Evolutionary conservation across 2,888 invertebrate species (phyloP), one percentile per base, ranked within the genome.

Genomic region (Apodemia mormo): DNA sequence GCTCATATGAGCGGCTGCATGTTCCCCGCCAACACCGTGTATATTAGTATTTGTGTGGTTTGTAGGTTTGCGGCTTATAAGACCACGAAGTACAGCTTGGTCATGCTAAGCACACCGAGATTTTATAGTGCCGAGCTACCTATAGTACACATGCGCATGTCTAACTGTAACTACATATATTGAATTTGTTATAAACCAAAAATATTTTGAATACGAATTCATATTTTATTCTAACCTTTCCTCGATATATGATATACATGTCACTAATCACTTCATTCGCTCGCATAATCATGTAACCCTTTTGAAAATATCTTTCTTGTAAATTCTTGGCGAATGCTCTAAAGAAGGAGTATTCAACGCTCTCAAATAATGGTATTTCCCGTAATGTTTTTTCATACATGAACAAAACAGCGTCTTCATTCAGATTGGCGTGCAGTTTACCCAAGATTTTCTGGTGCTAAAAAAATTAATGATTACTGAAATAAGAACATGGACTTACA

Each of bases 381-480:
- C 89, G 78, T 67, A 94, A 80, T 0, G 94, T 94, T 73, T 90
- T 89, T 77, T 94, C 94, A 75, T 94, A 94, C 88, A 94, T 89
- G 73, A 88, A 91, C 61, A 93, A 80, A 22, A 94, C 92, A 5
- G 92, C 91, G 74, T 94, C 94, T 87, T 94, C 94, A 76, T 94
- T 92, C 71, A 94, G 80, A 76, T 93, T 93, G 52, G 94, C 90
- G 79, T 94, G 94, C 56, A 94, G 78, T 79, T 93, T 93, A 7
- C 91, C 90, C 66, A 93, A 80, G 75, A 92, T 92, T 52, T 86
- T 85, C 83, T 92, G 92, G 70, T 93, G 92, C 92, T 92, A 75
- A 71, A 82, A 67, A 72, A 1, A 52, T 22, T 49, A 10, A 22
- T 52, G 37, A 22, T n/a, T 14, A 33, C 8, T 4, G 33, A 61